These are phyloP conservation scores for Octodon degus DNA, from an alignment of 2,113 vertebrate genomes.

Conservation along the genomic window DNA sequence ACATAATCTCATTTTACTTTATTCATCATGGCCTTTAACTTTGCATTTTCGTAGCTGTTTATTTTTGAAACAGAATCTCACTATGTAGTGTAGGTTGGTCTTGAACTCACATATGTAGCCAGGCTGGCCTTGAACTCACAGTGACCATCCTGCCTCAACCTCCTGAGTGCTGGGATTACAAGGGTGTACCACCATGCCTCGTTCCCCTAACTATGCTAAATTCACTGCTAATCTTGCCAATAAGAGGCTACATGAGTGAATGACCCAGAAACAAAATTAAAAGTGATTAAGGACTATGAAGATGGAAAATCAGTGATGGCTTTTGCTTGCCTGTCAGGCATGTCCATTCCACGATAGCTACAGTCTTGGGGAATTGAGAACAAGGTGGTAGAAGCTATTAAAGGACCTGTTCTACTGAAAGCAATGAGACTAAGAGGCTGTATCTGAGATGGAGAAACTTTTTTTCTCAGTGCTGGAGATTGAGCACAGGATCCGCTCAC, in stretches of 20 bases:
- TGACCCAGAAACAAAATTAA: neutral
- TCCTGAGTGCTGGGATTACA: neutral
- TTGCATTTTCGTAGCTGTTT: neutral
- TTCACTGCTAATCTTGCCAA: neutral
- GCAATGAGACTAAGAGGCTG: neutral
- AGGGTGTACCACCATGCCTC: neutral
- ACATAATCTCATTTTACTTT: neutral
- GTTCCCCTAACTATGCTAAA: neutral
- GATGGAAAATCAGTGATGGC: neutral
- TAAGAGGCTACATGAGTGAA: neutral
- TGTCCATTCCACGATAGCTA: neutral
- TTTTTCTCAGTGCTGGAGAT: neutral
- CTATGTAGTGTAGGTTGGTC: neutral
- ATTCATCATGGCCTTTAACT: too few relatives aligned
- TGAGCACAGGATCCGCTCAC: neutral
- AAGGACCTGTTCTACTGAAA: neutral
- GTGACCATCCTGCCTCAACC: neutral
- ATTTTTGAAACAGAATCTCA: neutral
- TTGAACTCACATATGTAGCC: neutral
- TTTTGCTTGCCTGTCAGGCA: neutral
- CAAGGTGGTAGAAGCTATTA: neutral
- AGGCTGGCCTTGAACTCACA: neutral
- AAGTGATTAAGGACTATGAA: neutral
- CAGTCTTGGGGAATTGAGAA: neutral
- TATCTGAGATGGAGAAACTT: neutral